Evolutionary conservation across 2,888 invertebrate species (phyloP), one percentile per base, ranked within the genome.

Genomic region (Synanthedon myopaeformis): DNA sequence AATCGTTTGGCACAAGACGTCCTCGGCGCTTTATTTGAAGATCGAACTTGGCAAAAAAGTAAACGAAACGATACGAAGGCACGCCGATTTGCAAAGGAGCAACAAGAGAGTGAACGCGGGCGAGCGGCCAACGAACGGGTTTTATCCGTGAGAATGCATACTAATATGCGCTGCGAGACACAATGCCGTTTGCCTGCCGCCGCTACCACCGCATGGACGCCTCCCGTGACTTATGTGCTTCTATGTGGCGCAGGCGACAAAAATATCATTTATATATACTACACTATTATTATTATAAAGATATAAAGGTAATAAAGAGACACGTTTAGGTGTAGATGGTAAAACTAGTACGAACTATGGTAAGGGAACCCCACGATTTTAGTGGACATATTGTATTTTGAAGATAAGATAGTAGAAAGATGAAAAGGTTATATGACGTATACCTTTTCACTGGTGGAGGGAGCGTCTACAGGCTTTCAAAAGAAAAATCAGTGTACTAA

Each of bases 61-160:
- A 65, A 65, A 71, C 69, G 67, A 70, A 69, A 68, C 73, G 66
- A 74, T 75, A 70, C 70, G 66, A 74, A 70, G 74, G 74, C 74
- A 76, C 71, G 76, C 73, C 75, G 76, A 76, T 78, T 82, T 73
- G 70, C 74, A 78, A 76, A 79, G 73, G 67, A 78, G 70, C 74
- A 79, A 80, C 67, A 78, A 72, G 71, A 75, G 67, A 66, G 42
- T 23, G 13, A n/a, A 41, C 23, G 64, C 64, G 57, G 63, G 61
- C 67, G 67, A 65, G 58, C 60, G 66, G 69, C 67, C 65, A 60
- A 54, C 62, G 66, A 79, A 82, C 82, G 71, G 74, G 82, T 82
- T 82, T 68, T 62, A 63, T 66, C 64, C 72, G 74, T 71, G 80
- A 77, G 81, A 82, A 80, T 78, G 77, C 70, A 69, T 72, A 66